Percentiles rank a stretch among this genome's conserved stretches.
Conservation (phyloP, 53 echinoderm and acorn worm genomes). For the Henricia sp. region DNA sequence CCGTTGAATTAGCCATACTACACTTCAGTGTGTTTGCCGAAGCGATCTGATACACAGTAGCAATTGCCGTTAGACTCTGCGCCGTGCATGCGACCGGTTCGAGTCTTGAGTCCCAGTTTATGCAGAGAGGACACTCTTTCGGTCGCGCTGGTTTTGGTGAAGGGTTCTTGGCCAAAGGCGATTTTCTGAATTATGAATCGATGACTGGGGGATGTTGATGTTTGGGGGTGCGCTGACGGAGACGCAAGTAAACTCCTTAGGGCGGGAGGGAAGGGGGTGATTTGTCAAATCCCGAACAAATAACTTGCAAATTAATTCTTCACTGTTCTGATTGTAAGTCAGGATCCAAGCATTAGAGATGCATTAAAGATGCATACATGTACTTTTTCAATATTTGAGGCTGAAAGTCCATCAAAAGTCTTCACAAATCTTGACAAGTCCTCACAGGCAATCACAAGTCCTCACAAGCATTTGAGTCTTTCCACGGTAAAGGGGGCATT, state of each 20-base stretch:
- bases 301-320: not conserved
- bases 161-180: conserved; percentile 59
- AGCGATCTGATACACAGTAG: conserved; percentile 48
- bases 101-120: not conserved
- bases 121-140: conserved; percentile 56
- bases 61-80: not conserved
- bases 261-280: no score
- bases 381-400: no score
- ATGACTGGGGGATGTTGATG: conserved; percentile 39
- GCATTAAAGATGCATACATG: no score
- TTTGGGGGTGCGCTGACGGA: conserved; percentile 9
- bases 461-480: no score
- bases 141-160: conserved; percentile 53
- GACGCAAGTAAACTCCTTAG: conserved; percentile 15
- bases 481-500: no score
- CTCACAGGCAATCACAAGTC: no score
- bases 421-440: no score
- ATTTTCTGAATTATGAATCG: conserved; percentile 56
- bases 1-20: conserved; percentile 52
- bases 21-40: conserved; percentile 53
- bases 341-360: no score
- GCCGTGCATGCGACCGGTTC: not conserved
- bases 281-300: not conserved
- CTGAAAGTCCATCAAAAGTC: no score
- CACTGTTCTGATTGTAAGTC: not conserved